Base-by-base conservation (phyloP, 2,888 invertebrate species). In the Zaprionus obscuricornis region DNA sequence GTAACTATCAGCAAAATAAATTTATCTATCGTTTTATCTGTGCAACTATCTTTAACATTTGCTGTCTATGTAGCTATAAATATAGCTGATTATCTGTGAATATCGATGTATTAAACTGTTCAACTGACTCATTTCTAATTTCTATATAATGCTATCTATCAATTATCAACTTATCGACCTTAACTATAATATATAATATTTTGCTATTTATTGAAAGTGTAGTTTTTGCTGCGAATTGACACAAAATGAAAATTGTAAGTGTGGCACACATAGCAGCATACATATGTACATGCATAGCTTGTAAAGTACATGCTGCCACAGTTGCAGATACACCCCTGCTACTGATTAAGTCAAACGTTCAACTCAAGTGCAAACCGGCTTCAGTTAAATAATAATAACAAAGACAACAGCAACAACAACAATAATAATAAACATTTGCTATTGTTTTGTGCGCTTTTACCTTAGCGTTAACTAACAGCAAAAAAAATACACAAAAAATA, bases 361-460 rank as follows among this genome's bases (percentile, higher is more conserved):
- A 58, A 46, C 66, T 79, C 73, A 79, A 79, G 60, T 72, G 73
- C 79, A 78, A 79, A 85, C 83, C 79, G 83, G 78, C 83, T 79
- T n/a, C 60, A 26, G 76, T 55, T 74, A 72, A 78, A 62, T 74
- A 76, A 82, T 76, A 34, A 37, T 34, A 20, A 51, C 37, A 55
- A 42, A n/a, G n/a, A n/a, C n/a, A n/a, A n/a, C n/a, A n/a, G n/a
- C n/a, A n/a, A n/a, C n/a, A n/a, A n/a, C 14, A 26, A 58, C 6
- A 27, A 31, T 11, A 58, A 17, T n/a, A 11, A 17, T 20, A 24
- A 8, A 14, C 17, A 33, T 8, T 52, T 71, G 62, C 39, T 72
- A 17, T 64, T 63, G 55, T 63, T 63, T 54, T 59, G 37, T 22
- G 60, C 49, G 16, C 31, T 52, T 31, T 37, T 62, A 51, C 31